Percentiles rank a stretch among this genome's conserved stretches.
Conservation (phyloP, 2,113 vertebrate genomes). For the Pardalotus punctatus region DNA sequence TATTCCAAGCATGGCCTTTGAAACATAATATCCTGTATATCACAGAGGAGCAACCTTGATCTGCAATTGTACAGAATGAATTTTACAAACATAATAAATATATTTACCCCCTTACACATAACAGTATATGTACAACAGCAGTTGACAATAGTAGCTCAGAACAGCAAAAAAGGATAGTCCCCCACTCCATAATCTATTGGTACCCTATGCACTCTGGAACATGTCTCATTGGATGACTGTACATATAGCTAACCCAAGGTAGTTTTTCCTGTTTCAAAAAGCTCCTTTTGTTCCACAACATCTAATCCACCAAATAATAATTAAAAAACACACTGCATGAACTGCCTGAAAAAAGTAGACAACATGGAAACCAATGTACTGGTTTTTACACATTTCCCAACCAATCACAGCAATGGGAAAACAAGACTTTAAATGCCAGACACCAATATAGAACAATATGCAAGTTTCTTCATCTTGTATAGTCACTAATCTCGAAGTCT, state of each 20-base stretch:
- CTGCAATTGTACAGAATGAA: constrained; percentile 86
- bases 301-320: constrained; percentile 56
- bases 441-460: constrained; percentile 2
- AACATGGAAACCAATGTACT: constrained; percentile 42
- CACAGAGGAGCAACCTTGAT: constrained; percentile 84
- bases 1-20: constrained; percentile 84
- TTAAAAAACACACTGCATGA: constrained; percentile 50
- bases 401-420: constrained; percentile 67
- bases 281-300: constrained; percentile 62
- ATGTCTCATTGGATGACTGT: constrained; percentile 54
- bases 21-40: constrained; percentile 83
- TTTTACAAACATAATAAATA: constrained; percentile 91
- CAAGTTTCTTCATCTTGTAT: not conserved
- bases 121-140: constrained; percentile 87
- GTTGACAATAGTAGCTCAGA: constrained; percentile 82
- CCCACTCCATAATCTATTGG: constrained; percentile 64
- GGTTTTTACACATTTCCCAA: constrained; percentile 64
- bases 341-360: constrained; percentile 54
- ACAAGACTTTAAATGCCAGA: constrained; percentile 57
- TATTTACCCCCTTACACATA: constrained; percentile 85
- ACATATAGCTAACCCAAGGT: constrained; percentile 57
- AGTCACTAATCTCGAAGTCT: not conserved
- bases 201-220: constrained; percentile 67
- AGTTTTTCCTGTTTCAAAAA: constrained; percentile 53
- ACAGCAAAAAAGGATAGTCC: constrained; percentile 75